Conservation (phyloP, 2,797 vertebrate species). For the Pseudotriccus pelzelni region DNA sequence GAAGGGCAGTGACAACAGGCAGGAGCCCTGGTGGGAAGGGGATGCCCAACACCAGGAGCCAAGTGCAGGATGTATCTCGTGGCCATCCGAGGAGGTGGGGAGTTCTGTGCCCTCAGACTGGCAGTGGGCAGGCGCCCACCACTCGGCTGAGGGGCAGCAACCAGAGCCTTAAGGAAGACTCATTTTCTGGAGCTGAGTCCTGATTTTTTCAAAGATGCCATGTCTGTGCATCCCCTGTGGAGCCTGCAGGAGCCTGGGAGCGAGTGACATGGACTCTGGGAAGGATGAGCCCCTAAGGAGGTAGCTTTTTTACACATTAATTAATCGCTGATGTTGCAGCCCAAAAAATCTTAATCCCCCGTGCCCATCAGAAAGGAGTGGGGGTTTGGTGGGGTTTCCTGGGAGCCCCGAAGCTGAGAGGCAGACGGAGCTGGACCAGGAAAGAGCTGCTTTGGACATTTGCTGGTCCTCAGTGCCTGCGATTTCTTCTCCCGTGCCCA, state of each 20-base stretch:
- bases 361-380: neutral
- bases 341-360: neutral
- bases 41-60: neutral
- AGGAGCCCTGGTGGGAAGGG: neutral
- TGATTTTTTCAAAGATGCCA: neutral
- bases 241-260: neutral
- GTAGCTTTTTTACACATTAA: neutral
- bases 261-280: neutral
- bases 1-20: neutral
- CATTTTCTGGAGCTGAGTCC: neutral
- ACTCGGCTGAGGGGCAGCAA: neutral
- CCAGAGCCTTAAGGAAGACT: neutral
- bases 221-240: rapidly evolving
- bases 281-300: neutral
- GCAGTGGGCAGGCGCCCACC: neutral
- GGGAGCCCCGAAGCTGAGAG: neutral
- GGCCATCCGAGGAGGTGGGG: rapidly evolving
- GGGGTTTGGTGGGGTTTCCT: neutral
- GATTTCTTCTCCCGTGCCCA: neutral
- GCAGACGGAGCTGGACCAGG: neutral
- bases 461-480: neutral
- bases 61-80: neutral
- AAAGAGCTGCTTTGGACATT: neutral
- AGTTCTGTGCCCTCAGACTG: neutral
- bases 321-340: neutral